A percentile compares a stretch with the other conserved stretches of the same genome.
These are phyloP conservation scores for Anoplopoma fimbria DNA, from an alignment of 2,113 vertebrate genomes.

Conservation along the genomic window DNA sequence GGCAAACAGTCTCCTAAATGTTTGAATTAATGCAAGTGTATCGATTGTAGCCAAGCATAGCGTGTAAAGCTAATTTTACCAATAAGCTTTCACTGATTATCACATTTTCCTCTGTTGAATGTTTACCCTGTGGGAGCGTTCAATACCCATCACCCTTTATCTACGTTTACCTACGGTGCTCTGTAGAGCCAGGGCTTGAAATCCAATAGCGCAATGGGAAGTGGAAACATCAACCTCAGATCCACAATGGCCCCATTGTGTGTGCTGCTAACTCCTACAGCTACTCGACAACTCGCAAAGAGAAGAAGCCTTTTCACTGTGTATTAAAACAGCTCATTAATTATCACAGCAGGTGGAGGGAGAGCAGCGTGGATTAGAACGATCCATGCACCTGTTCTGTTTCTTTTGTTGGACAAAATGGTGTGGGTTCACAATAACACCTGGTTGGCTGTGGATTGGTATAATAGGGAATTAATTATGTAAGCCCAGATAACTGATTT, in stretches of 20 bases:
- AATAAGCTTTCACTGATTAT: neutral
- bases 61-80: neutral
- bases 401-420: slow-evolving; percentile 68
- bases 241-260: slow-evolving; percentile 54
- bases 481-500: slow-evolving; percentile 42
- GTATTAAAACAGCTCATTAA: slow-evolving; percentile 72
- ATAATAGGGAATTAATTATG: slow-evolving; percentile 38
- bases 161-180: slow-evolving; percentile 28
- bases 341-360: slow-evolving; percentile 77
- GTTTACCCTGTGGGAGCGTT: neutral
- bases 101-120: slow-evolving; percentile 13
- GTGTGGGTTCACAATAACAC: slow-evolving; percentile 64
- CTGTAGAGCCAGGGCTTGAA: slow-evolving; percentile 30
- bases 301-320: slow-evolving; percentile 51
- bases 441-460: slow-evolving; percentile 48
- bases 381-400: slow-evolving; percentile 68
- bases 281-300: slow-evolving; percentile 27
- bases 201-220: slow-evolving; percentile 50
- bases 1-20: neutral
- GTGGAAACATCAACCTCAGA: slow-evolving; percentile 40
- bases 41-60: neutral
- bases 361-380: slow-evolving; percentile 60
- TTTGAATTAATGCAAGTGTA: neutral
- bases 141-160: slow-evolving; percentile 21
- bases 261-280: slow-evolving; percentile 53